Percentiles rank a stretch among this genome's conserved stretches.
Conservation (phyloP, 1,140 invertebrate species). For the Linepithema humile region DNA sequence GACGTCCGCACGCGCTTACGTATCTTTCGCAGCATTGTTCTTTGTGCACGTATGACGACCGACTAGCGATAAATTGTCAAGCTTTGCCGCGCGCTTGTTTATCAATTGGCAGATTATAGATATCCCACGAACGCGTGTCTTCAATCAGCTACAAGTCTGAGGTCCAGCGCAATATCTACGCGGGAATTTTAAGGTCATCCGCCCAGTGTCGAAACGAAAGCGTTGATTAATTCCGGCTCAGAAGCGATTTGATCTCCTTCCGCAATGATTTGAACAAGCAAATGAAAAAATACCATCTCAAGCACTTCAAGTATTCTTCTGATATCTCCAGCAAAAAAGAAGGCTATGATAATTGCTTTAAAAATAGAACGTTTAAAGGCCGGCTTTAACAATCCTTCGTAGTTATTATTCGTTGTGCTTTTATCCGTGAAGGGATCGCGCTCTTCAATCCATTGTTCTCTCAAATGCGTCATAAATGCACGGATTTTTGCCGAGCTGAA, state of each 20-base stretch:
- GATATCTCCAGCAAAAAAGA: background rate
- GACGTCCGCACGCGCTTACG: background rate
- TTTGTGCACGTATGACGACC: background rate
- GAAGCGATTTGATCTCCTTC: background rate
- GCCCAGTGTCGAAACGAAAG: background rate
- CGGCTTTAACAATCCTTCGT: background rate
- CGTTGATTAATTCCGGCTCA: background rate
- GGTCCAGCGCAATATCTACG: background rate
- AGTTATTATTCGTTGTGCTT: background rate
- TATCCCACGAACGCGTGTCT: slow-evolving; percentile 6
- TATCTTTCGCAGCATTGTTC: slow-evolving; percentile 21
- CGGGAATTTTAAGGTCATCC: background rate
- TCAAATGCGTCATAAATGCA: too few relatives aligned
- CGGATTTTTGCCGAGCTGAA: too few relatives aligned
- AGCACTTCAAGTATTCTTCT: background rate
- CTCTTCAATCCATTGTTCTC: too few relatives aligned
- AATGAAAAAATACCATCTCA: background rate
- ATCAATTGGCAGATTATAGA: slow-evolving; percentile 9
- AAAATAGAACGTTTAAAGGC: too few relatives aligned
- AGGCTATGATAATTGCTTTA: background rate
- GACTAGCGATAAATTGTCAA: background rate
- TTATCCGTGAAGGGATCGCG: background rate
- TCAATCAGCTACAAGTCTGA: background rate
- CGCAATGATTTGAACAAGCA: background rate
- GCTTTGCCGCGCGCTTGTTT: background rate